Evolutionary conservation across 2,888 invertebrate species (phyloP).

Genomic region (Diplazon laetatorius): DNA sequence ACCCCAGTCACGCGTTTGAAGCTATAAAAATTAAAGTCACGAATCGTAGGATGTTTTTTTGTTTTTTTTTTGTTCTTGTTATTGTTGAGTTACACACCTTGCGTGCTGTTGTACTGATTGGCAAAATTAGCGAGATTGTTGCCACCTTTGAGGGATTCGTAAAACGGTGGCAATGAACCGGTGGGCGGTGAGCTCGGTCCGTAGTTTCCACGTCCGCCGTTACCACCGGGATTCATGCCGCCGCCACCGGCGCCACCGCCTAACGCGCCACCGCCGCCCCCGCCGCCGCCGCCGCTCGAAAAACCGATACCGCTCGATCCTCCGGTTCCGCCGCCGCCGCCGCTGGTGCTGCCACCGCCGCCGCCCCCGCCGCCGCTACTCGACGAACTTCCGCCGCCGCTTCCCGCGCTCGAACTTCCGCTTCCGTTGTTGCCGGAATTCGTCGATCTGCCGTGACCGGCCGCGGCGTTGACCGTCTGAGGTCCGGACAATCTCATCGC

Average conservation of each 20-base stretch:
- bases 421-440: slow-evolving; percentile 82
- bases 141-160: slow-evolving; percentile 92
- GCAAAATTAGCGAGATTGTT: slow-evolving; percentile 87
- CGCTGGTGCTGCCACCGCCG: slow-evolving; percentile 84
- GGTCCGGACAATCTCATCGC: slow-evolving; percentile 79
- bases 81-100: slow-evolving; percentile 68
- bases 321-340: slow-evolving; percentile 83
- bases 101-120: slow-evolving; percentile 85
- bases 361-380: slow-evolving; percentile 81
- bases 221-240: slow-evolving; percentile 77
- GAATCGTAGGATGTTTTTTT: too few relatives aligned
- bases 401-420: slow-evolving; percentile 62
- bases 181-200: slow-evolving; percentile 95
- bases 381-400: slow-evolving; percentile 49
- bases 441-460: slow-evolving; percentile 89
- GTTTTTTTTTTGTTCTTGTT: too few relatives aligned
- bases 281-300: slow-evolving; percentile 85
- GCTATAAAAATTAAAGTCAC: too few relatives aligned
- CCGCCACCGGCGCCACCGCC: slow-evolving; percentile 88
- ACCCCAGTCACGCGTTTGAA: too few relatives aligned
- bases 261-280: slow-evolving; percentile 85
- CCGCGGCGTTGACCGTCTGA: slow-evolving; percentile 84
- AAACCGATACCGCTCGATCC: slow-evolving; percentile 86
- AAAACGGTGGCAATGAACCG: slow-evolving; percentile 94
- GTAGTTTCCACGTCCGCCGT: slow-evolving; percentile 91